These are phyloP conservation scores for Scatophagus argus DNA, from an alignment of 2,113 vertebrate species.

Conservation along the genomic window DNA sequence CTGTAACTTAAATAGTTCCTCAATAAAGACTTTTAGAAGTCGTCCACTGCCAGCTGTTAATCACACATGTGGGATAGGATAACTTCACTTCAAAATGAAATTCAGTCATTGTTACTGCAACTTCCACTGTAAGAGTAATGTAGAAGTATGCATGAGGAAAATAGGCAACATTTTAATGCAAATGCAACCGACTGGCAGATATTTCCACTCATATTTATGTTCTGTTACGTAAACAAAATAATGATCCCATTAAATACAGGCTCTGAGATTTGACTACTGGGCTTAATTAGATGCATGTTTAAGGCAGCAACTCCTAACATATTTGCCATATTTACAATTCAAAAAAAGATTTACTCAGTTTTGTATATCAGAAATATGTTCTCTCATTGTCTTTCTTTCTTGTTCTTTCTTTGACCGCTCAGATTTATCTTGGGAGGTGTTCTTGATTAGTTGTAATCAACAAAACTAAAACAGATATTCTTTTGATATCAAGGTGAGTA, in stretches of 20 bases:
- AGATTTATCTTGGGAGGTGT: too few species aligned
- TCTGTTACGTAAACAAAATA: background rate
- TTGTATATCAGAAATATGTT: background rate
- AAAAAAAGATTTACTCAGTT: background rate
- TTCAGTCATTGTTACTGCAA: slow-evolving; percentile 5
- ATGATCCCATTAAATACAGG: background rate
- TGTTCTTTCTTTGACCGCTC: background rate
- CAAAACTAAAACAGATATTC: background rate
- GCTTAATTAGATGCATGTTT: background rate
- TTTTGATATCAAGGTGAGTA: background rate
- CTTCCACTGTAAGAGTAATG: background rate
- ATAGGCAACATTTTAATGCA: background rate
- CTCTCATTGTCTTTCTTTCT: background rate
- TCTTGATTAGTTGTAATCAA: background rate
- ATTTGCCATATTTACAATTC: background rate
- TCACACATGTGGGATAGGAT: background rate
- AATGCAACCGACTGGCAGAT: background rate
- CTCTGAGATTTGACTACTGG: background rate
- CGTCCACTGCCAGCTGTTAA: background rate
- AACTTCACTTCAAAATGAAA: slow-evolving; percentile 5
- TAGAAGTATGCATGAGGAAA: background rate
- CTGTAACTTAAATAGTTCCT: slow-evolving; percentile 13
- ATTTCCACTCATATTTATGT: too few species aligned
- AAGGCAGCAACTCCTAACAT: background rate
- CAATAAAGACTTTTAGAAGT: slow-evolving; percentile 17